Evolutionary conservation across 2,113 vertebrate species (phyloP), one percentile per base, ranked within the genome.

Genomic region (Labrus mixtus): DNA sequence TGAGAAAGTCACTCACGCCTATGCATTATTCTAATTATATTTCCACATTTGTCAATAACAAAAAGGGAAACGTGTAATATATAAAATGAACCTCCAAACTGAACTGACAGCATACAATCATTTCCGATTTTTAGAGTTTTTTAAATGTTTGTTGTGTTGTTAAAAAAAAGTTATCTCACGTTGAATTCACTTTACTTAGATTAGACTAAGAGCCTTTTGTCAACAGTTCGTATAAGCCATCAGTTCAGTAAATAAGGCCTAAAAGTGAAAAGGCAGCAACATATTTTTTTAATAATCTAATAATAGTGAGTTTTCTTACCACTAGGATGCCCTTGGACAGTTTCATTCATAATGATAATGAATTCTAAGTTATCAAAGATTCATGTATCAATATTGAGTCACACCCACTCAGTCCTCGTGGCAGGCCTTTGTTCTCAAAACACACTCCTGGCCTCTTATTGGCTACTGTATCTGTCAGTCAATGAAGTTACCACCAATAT

Each of bases 381-480:
- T 29, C 13, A 6, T 33, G 8, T 4, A 55, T 45, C 37, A 23
- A 33, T 9, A 8, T 19, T 53, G 8, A 43, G 3, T 13, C 13
- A 48, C 46, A 10, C 20, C 25, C 1, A 8, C 39, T 10, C 8
- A 56, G 54, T 46, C 39, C 48, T 63, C 10, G 4, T 59, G 23
- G 33, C 46, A 46, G 19, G 51, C 16, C 3, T 17, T 29, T 68
- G 0, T 8, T 15, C 1, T 12, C 46, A 11, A 46, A 78, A 78
- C 29, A 55, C 16, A 56, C 6, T 1, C n/a, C 13, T 16, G 1
- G 19, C 5, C 12, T 15, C 29, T 67, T 46, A 70, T 77, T 79
- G 72, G 72, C 33, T 51, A 22, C 36, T 62, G n/a, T 10, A 59
- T 10, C 22, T 70, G 16, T 17, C 73, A 83, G 48, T 78, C 65